Conservation (phyloP, 2,797 vertebrate genomes). For the Paguma larvata region DNA sequence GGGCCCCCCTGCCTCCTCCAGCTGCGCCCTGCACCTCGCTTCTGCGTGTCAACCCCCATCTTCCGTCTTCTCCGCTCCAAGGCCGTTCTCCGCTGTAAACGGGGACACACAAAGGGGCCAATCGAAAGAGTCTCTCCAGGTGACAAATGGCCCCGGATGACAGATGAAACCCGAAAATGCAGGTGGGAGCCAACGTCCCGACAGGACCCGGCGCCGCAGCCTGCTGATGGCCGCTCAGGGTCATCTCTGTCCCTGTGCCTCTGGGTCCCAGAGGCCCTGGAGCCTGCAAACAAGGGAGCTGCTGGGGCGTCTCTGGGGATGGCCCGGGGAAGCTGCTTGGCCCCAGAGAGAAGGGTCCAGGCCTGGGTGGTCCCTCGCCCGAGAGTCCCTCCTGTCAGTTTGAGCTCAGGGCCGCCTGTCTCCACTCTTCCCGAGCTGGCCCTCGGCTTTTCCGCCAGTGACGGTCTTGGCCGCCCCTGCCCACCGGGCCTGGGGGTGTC, state of each 20-base stretch:
- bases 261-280: neutral
- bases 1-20: too few species aligned
- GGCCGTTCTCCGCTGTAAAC: neutral
- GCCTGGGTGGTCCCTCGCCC: neutral
- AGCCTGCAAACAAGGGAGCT: neutral
- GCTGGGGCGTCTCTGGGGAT: neutral
- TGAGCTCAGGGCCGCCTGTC: neutral
- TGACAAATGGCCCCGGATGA: accelerated
- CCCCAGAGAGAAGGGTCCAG: neutral
- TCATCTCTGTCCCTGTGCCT: accelerated
- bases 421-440: accelerated
- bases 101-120: neutral
- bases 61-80: neutral
- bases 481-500: neutral
- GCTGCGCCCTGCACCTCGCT: accelerated
- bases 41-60: neutral
- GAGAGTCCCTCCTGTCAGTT: neutral
- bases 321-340: neutral
- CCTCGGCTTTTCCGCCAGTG: neutral
- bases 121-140: neutral
- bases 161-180: neutral
- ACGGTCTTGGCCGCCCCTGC: too few species aligned
- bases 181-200: accelerated
- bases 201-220: accelerated
- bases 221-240: neutral